These are phyloP conservation scores for Botia kubotai DNA, from an alignment of 2,797 vertebrate genomes.

Conservation along the genomic window DNA sequence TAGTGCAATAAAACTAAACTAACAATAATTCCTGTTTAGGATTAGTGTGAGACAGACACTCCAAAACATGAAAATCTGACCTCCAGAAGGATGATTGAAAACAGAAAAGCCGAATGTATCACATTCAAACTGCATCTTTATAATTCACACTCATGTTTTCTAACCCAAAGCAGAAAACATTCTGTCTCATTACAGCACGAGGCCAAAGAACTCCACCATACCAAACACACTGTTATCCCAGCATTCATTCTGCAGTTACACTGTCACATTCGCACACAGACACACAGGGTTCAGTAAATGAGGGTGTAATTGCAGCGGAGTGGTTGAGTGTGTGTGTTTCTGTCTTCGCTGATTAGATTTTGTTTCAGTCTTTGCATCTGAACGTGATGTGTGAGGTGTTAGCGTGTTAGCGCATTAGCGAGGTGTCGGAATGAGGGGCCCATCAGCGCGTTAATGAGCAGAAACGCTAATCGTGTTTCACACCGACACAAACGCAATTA, in stretches of 20 bases:
- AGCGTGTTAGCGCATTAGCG: constrained; percentile 56
- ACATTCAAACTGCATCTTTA: neutral
- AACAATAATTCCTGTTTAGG: neutral
- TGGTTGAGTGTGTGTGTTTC: constrained; percentile 57
- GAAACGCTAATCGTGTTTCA: constrained; percentile 80
- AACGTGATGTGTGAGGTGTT: constrained; percentile 58
- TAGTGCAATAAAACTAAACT: neutral
- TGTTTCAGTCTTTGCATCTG: constrained; percentile 55
- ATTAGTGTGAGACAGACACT: neutral
- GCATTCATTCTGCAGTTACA: constrained; percentile 42
- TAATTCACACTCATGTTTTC: neutral
- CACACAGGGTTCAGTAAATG: constrained; percentile 54
- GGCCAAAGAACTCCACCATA: constrained; percentile 12
- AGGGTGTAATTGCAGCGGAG: constrained; percentile 63
- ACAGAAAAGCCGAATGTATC: neutral
- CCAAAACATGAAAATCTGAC: too few species aligned
- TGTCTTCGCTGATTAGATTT: constrained; percentile 64
- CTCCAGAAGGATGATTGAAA: too few species aligned
- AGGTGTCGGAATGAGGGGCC: constrained; percentile 63
- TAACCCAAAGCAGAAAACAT: neutral
- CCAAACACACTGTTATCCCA: constrained; percentile 30
- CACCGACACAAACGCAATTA: constrained; percentile 75
- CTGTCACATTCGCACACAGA: constrained; percentile 34
- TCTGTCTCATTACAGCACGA: neutral
- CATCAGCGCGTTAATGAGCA: constrained; percentile 76